Evolutionary conservation across 2,888 invertebrate genomes (phyloP).

Genomic region (Chrysina gloriosa): DNA sequence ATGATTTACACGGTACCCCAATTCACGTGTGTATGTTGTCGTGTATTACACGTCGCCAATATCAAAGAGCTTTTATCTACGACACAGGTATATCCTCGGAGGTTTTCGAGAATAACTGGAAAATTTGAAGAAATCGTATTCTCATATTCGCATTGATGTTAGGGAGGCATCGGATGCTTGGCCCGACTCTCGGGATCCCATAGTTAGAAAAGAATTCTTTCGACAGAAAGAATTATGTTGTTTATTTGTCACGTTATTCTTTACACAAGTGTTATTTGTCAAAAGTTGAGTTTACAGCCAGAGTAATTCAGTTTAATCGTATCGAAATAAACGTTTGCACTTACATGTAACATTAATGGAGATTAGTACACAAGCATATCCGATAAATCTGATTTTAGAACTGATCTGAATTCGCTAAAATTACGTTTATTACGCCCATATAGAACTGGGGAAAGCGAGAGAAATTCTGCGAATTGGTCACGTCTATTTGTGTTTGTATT

Average conservation of each 20-base stretch:
- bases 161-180: slow-evolving; percentile 37
- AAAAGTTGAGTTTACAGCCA: too few relatives aligned
- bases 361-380: too few relatives aligned
- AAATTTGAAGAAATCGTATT: slow-evolving; percentile 39
- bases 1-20: slow-evolving; percentile 36
- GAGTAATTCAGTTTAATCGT: too few relatives aligned
- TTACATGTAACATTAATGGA: too few relatives aligned
- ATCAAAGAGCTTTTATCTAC: slow-evolving; percentile 23
- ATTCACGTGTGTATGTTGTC: slow-evolving; percentile 11
- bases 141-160: slow-evolving; percentile 38
- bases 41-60: slow-evolving; percentile 14
- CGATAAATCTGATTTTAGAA: too few relatives aligned
- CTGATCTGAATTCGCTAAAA: too few relatives aligned
- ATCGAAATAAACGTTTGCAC: too few relatives aligned
- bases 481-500: too few relatives aligned
- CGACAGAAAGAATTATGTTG: slow-evolving; percentile 33
- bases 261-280: not conserved
- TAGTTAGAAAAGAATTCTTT: slow-evolving; percentile 12
- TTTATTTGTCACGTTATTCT: slow-evolving; percentile 18
- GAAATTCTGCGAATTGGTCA: too few relatives aligned
- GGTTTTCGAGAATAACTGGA: slow-evolving; percentile 30
- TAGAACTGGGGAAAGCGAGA: too few relatives aligned
- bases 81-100: slow-evolving; percentile 19
- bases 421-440: too few relatives aligned
- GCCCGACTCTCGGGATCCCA: slow-evolving; percentile 18